Percentiles rank a stretch among this genome's conserved stretches.
Conservation (phyloP, 2,797 vertebrate genomes). For the Pelodytes ibericus region DNA sequence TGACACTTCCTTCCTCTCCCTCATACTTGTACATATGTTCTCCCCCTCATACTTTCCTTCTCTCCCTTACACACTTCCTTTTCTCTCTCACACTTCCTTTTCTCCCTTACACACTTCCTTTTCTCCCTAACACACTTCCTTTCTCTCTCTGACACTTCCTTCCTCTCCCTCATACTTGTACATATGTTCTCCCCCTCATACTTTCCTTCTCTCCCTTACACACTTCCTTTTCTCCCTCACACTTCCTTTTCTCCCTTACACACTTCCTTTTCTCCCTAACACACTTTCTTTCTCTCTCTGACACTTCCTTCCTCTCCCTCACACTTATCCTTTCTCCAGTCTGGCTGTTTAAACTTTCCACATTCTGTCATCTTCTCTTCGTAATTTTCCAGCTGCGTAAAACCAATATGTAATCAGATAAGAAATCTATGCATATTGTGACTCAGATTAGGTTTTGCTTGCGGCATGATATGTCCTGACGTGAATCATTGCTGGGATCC, state of each 20-base stretch:
- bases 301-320: not conserved
- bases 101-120: too few relatives aligned
- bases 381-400: slow-evolving; percentile 14
- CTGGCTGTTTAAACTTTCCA: not conserved
- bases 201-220: too few relatives aligned
- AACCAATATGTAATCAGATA: slow-evolving; percentile 34
- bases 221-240: too few relatives aligned
- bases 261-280: not conserved
- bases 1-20: too few relatives aligned
- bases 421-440: slow-evolving; percentile 25
- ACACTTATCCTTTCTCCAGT: not conserved
- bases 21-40: too few relatives aligned
- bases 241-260: not conserved
- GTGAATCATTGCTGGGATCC: slow-evolving; percentile 5
- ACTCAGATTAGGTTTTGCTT: slow-evolving; percentile 13
- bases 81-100: too few relatives aligned
- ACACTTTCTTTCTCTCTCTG: too few relatives aligned
- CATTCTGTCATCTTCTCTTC: slow-evolving; percentile 17
- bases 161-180: too few relatives aligned
- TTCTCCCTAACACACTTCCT: too few relatives aligned
- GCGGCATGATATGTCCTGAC: slow-evolving; percentile 20
- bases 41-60: not conserved
- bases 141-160: too few relatives aligned
- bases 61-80: not conserved
- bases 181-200: too few relatives aligned